Evolutionary conservation across 2,888 invertebrate species (phyloP), one percentile per base, ranked within the genome.

Genomic region (Drosophila subquinaria): DNA sequence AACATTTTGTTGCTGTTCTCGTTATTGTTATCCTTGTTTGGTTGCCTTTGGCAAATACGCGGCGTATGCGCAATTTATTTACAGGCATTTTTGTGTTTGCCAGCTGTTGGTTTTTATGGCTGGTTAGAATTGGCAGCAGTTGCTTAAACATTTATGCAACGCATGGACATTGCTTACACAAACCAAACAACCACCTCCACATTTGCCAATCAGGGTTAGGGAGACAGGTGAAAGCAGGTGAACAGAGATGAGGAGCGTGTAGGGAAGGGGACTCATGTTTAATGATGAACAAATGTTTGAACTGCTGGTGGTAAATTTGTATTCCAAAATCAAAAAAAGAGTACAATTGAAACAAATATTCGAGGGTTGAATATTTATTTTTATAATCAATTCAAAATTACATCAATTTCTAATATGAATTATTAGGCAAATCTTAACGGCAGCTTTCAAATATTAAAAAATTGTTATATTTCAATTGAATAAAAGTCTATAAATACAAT

Each of bases 41-140:
- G 50, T 47, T 70, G 78, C 71, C 78, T 52, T 65, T 43, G 74
- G 81, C 73, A 78, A 77, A 77, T 65, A 59, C 71, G 72, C 56
- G 75, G 74, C 87, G 78, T 83, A 77, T 82, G 81, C 77, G 87
- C 86, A 80, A 86, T 83, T 80, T 82, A 80, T 86, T 79, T 80
- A 82, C 76, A 69, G 67, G 50, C 47, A 48, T 62, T 69, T 63
- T 50, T 55, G 48, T 73, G 62, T 76, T 80, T 70, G 73, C 50
- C 59, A 13, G 61, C 42, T 69, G 66, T 73, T 69, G 71, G 73
- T 45, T 71, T 79, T 77, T 71, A 67, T 79, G 59, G 42, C 61
- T 62, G 61, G 72, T 72, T 79, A 59, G 63, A 23, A 61, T 52
- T 75, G 67, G 40, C 80, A 65, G 76, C 72, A 67, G 57, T 67